phyloP scores from a whole-genome alignment of 2,797 vertebrate genomes.

The Poeciliopsis gracilis region DNA sequence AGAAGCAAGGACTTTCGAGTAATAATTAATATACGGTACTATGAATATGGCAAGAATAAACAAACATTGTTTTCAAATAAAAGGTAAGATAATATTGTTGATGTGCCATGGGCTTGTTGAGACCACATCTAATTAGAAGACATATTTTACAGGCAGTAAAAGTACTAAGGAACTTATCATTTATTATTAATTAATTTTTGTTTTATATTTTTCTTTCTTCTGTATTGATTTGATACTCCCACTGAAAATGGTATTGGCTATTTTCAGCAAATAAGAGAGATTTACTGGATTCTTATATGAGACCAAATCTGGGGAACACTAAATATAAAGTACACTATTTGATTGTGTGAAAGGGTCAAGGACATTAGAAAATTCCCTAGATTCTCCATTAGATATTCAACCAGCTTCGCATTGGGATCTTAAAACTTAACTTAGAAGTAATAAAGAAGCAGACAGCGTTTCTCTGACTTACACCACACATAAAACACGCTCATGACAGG shows the following conservation, averaged over 20 bases:
- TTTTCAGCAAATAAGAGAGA: conserved; percentile 46
- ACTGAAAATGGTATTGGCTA: conserved; percentile 39
- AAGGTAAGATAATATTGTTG: no score
- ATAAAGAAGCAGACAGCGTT: background rate
- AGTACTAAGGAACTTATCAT: no score
- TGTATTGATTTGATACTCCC: conserved; percentile 41
- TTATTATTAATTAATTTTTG: no score
- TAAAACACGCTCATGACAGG: background rate
- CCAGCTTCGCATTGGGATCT: background rate
- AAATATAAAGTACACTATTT: conserved; percentile 7
- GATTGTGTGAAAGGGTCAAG: background rate
- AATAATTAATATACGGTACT: no score
- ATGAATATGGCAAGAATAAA: no score
- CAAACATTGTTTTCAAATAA: no score
- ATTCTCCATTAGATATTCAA: background rate
- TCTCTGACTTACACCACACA: background rate
- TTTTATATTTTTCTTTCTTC: no score
- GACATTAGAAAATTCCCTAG: background rate
- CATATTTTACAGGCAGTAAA: no score
- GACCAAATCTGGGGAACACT: conserved; percentile 28
- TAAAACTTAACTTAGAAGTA: background rate
- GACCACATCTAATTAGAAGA: no score
- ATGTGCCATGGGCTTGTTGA: no score
- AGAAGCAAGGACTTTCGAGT: no score
- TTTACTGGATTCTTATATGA: conserved; percentile 46